Evolutionary conservation across 2,888 invertebrate species (phyloP), one percentile per base, ranked within the genome.

Genomic region (Cryptops parisi): DNA sequence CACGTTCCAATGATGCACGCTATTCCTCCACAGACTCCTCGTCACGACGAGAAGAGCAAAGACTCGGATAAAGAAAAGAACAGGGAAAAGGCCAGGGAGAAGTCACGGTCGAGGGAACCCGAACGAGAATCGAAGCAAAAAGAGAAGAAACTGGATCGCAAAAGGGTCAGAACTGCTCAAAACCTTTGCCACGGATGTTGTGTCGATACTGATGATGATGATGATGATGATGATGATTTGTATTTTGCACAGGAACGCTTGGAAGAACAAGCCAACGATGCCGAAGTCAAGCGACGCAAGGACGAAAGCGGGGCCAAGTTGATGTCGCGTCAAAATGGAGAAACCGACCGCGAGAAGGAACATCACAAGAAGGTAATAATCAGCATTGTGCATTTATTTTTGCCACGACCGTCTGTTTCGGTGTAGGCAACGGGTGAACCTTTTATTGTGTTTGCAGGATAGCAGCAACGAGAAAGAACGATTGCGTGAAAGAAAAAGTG

Each of bases 261-360:
- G 26, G 45, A 17, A 3, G 45, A 45, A 45, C 45, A 45, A 45
- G 24, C 17, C 17, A 15, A 26, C 26, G 24, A 24, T 3, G 24
- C 45, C 1, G 45, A 45, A 22, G n/a, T 15, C 12, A 45, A 45
- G 26, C 24, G 45, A 23, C 45, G 45, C 3, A 45, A 45, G 26
- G 45, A 45, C 9, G 45, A 45, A 15, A 45, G 26, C 17, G 45
- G 45, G 26, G 45, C 25, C 24, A 44, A 44, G n/a, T 15, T 22
- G 2, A 12, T 22, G 12, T 2, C 12, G 3, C 49, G 49, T 38
- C 54, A 54, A 45, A 54, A 54, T 23, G 54, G 54, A n/a, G 54
- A 54, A 25, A 52, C 44, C 12, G 54, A 54, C n/a, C 24, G 52
- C 22, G 54, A 54, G n/a, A 27, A 46, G 26, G 54, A 54, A 12